Evolutionary conservation across 1,140 invertebrate species (phyloP), one percentile per base, ranked within the genome.

Genomic region (Drosophila murphyi): DNA sequence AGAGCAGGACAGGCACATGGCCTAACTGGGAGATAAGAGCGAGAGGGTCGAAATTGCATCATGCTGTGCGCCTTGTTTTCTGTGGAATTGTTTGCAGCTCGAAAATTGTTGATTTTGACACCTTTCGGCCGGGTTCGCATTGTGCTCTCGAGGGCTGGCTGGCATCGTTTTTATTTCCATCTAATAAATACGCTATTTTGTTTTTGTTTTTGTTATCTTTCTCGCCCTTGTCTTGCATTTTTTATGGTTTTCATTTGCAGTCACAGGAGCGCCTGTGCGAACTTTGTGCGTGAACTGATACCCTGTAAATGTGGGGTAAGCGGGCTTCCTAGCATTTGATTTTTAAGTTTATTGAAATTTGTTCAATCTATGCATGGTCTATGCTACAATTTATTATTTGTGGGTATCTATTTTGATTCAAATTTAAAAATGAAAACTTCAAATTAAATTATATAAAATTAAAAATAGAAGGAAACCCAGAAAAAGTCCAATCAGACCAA

Each of bases 71-170:
- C 71, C 34, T 78, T 74, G 76, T 83, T 86, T 88, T 88, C 83
- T 57, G 41, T 70, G 77, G 85, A 88, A 88, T 80, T 76, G 80
- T 88, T 88, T 79, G 85, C 80, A 83, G 80, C 85, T 71, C 77
- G 63, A 80, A 80, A 89, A 89, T 89, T 88, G 85, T 88, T 85
- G 85, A 88, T 88, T 88, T 88, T 88, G 85, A 88, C 85, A 88
- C 85, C 85, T 88, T 80, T 88, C 37, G 80, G 47, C 55, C 39
- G 56, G 52, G 77, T 59, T 56, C 43, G 54, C 71, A 75, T 73
- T 76, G 69, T 77, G 45, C 43, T 47, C 54, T 50, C 65, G 69
- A 71, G 43, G 61, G 73, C 74, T 73, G 81, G 68, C 48, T 51
- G 39, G 10, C 39, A 43, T 59, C 56, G 41, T 55, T 83, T 83